Conservation (phyloP, 2,113 vertebrate species). For the Leptobrachium leishanense region DNA sequence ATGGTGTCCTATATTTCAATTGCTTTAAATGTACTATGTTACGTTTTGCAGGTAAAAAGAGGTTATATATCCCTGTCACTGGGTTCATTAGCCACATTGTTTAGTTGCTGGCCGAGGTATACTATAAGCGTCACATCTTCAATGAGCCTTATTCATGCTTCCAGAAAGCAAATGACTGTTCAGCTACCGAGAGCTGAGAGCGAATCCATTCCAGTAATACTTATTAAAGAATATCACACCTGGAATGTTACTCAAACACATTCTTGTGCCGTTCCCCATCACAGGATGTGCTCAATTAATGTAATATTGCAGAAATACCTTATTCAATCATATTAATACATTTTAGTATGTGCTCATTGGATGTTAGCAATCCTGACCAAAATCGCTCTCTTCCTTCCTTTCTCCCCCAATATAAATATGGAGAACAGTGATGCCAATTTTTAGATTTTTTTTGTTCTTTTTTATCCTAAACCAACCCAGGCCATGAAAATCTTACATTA, state of each 20-base stretch:
- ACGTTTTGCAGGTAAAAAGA: constrained; percentile 3
- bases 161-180: background rate
- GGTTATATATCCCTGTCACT: constrained; percentile 19
- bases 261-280: constrained; percentile 4
- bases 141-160: constrained; percentile 1
- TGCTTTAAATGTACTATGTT: constrained; percentile 9
- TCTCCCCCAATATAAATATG: no score
- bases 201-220: background rate
- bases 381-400: no score
- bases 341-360: constrained; percentile 22
- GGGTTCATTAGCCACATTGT: constrained; percentile 21
- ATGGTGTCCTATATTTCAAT: constrained; percentile 12
- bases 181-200: no score
- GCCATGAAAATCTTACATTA: constrained; percentile 8
- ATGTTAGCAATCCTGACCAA: background rate
- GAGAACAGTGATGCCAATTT: no score
- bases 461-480: background rate
- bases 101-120: constrained; percentile 5
- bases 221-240: no score
- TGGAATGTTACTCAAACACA: background rate
- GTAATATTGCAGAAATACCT: background rate
- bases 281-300: constrained; percentile 10
- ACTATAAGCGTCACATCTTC: constrained; percentile 20
- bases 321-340: constrained; percentile 20
- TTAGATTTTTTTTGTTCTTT: background rate